Percentiles rank a stretch among this genome's conserved stretches.
phyloP scores from a whole-genome alignment of 2,113 vertebrate species.

The Lucifuga dentata region DNA sequence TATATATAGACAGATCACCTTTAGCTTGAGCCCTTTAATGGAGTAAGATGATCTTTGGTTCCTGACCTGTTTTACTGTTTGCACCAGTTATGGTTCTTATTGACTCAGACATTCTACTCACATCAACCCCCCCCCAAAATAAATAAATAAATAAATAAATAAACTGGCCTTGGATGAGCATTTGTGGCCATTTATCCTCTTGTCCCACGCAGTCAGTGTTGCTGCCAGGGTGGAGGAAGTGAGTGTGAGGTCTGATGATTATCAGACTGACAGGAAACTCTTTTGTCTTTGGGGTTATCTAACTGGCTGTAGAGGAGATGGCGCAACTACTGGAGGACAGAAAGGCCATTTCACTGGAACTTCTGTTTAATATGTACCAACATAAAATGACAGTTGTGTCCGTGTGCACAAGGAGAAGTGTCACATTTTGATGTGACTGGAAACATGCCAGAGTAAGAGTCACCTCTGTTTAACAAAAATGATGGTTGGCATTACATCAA shows the following conservation, averaged over 20 bases:
- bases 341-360: constrained; percentile 23
- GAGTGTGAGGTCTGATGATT: constrained; percentile 60
- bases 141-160: constrained; percentile 27
- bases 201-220: constrained; percentile 33
- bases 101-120: constrained; percentile 28
- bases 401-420: too few relatives aligned
- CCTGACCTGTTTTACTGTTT: constrained; percentile 28
- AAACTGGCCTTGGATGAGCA: constrained; percentile 41
- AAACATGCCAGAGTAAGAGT: too few relatives aligned
- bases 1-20: constrained; percentile 40
- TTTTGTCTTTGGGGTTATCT: constrained; percentile 74
- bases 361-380: too few relatives aligned
- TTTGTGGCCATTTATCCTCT: constrained; percentile 11
- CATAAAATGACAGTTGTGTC: too few relatives aligned
- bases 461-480: not conserved
- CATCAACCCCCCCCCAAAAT: constrained; percentile 4
- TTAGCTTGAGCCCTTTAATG: constrained; percentile 65
- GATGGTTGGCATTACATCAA: not conserved
- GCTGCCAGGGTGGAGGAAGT: constrained; percentile 60
- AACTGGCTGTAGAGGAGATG: constrained; percentile 64
- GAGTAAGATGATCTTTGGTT: constrained; percentile 63
- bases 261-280: constrained; percentile 76
- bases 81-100: constrained; percentile 16
- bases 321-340: constrained; percentile 37
- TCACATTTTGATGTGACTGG: too few relatives aligned